A percentile compares a stretch with the other conserved stretches of the same genome.
Evolutionary conservation across 2,797 vertebrate genomes (phyloP).

Genomic region (Falco concolor): DNA sequence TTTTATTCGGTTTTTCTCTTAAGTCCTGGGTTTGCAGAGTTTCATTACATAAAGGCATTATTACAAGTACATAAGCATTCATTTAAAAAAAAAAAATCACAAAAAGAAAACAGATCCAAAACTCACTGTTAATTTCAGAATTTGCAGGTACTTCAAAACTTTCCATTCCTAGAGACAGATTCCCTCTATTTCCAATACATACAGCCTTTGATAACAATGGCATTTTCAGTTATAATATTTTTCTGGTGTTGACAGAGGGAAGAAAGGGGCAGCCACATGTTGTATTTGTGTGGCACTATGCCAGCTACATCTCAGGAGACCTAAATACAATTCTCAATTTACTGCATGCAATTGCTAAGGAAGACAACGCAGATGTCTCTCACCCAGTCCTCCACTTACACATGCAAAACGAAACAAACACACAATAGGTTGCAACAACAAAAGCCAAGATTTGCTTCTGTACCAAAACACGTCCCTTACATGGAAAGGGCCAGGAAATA

Average conservation of each 20-base stretch:
- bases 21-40: not conserved
- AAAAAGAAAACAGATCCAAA: not conserved
- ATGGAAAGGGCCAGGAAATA: not conserved
- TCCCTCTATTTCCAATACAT: not conserved
- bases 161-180: not conserved
- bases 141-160: not conserved
- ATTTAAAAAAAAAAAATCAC: not conserved
- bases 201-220: not conserved
- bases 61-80: not conserved
- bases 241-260: not conserved
- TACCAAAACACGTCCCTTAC: not conserved
- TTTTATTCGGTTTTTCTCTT: not conserved
- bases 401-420: not conserved
- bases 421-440: not conserved
- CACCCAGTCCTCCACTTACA: not conserved
- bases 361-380: not conserved
- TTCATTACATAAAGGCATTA: not conserved
- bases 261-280: not conserved
- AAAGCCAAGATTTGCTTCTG: not conserved
- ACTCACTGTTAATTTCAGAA: not conserved
- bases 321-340: not conserved
- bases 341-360: not conserved
- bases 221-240: not conserved
- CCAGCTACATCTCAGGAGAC: not conserved
- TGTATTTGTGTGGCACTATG: not conserved